These are phyloP conservation scores for Oenanthe oenanthe DNA, from an alignment of 2,113 vertebrate genomes.

Conservation along the genomic window DNA sequence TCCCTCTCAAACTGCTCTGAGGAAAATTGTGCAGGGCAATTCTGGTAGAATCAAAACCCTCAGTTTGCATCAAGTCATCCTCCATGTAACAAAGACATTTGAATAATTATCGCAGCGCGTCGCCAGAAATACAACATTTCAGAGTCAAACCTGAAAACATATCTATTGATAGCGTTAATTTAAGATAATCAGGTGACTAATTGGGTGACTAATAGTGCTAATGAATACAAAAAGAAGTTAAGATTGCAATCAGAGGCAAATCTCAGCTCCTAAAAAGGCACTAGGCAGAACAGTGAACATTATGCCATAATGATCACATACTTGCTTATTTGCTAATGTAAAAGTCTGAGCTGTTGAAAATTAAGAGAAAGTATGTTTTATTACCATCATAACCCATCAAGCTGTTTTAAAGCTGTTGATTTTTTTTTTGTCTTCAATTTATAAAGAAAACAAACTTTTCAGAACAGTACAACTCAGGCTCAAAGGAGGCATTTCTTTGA, in stretches of 20 bases:
- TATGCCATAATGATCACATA: background rate
- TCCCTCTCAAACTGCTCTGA: background rate
- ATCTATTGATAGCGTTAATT: background rate
- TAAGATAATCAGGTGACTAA: conserved; percentile 22
- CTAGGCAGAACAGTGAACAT: background rate
- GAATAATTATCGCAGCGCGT: background rate
- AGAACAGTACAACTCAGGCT: background rate
- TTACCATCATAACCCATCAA: background rate
- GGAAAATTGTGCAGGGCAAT: background rate
- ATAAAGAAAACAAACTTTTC: background rate
- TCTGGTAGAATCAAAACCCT: background rate
- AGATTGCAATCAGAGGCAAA: conserved; percentile 10
- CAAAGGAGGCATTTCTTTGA: background rate
- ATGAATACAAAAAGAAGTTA: background rate
- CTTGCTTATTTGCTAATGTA: background rate
- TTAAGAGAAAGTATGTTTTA: background rate
- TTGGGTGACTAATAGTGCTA: conserved; percentile 13
- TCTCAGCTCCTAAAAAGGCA: background rate
- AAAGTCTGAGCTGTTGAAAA: background rate
- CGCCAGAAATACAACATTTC: background rate
- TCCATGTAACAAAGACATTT: background rate
- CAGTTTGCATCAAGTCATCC: background rate
- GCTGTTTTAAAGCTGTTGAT: background rate
- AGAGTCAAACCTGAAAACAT: conserved; percentile 8
- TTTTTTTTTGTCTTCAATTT: background rate